These are phyloP conservation scores for Hypomesus transpacificus DNA, from an alignment of 2,113 vertebrate species.

Conservation along the genomic window DNA sequence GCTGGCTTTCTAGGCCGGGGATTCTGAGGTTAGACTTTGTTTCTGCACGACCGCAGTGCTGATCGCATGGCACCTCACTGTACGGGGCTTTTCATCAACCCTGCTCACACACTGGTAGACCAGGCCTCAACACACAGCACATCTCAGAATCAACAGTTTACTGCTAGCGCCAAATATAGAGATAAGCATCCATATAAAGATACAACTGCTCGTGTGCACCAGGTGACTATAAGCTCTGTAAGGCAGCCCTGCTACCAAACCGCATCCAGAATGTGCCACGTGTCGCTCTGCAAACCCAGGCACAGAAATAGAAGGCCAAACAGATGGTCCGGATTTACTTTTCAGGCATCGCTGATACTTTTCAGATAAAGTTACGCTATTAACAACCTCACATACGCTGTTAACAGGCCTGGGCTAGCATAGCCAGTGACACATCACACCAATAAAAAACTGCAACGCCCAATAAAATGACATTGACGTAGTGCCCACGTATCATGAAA, in stretches of 20 bases:
- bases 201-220: constrained; percentile 32
- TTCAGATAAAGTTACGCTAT: constrained; percentile 34
- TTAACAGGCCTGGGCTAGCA: not conserved
- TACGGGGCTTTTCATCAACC: constrained; percentile 76
- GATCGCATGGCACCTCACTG: constrained; percentile 76
- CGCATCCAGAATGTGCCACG: constrained; percentile 31
- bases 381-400: constrained; percentile 11
- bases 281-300: constrained; percentile 40
- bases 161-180: constrained; percentile 26
- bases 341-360: constrained; percentile 30
- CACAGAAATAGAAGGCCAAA: constrained; percentile 43
- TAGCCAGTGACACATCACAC: constrained; percentile 8
- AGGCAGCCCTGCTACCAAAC: constrained; percentile 20
- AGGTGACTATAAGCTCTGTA: constrained; percentile 18
- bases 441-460: too few relatives aligned
- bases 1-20: constrained; percentile 77
- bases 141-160: not conserved
- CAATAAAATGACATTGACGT: too few relatives aligned
- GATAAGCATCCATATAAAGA: not conserved
- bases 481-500: too few relatives aligned
- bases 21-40: constrained; percentile 79
- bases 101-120: constrained; percentile 72
- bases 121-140: not conserved
- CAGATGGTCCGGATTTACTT: constrained; percentile 31
- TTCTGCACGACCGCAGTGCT: constrained; percentile 78